A percentile compares a stretch with the other conserved stretches of the same genome.
phyloP scores from a whole-genome alignment of 2,113 vertebrate species.

The Larimichthys polyactis region DNA sequence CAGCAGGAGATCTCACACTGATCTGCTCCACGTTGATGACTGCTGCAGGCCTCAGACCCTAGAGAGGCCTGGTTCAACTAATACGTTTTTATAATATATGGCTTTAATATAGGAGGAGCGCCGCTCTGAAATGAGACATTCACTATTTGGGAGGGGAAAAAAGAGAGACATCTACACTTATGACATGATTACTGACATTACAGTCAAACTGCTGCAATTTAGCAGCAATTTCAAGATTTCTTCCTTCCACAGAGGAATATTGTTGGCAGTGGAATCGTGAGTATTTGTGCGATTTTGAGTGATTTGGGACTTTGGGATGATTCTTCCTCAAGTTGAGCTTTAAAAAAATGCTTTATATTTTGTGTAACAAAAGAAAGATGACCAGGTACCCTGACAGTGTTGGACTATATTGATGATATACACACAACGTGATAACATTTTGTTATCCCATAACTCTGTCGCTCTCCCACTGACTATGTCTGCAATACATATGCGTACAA shows the following conservation, averaged over 20 bases:
- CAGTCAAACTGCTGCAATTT: constrained; percentile 68
- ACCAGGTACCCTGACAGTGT: neutral
- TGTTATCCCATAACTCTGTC: neutral
- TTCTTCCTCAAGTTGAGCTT: constrained; percentile 27
- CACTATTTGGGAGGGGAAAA: constrained; percentile 6
- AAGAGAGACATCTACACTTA: constrained; percentile 8
- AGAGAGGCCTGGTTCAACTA: constrained; percentile 43
- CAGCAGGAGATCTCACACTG: constrained; percentile 76
- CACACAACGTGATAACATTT: neutral
- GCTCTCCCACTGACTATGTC: neutral
- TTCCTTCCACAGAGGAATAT: constrained; percentile 39
- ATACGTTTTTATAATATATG: constrained; percentile 46
- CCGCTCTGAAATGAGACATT: constrained; percentile 40
- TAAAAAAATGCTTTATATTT: constrained; percentile 27
- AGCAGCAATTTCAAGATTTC: constrained; percentile 71
- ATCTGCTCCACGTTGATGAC: constrained; percentile 60
- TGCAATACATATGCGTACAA: no score
- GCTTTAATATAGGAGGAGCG: constrained; percentile 58
- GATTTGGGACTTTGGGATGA: constrained; percentile 29
- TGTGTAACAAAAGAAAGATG: constrained; percentile 15
- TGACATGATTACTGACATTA: constrained; percentile 70
- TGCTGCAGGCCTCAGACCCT: constrained; percentile 59
- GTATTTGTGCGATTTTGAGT: constrained; percentile 29
- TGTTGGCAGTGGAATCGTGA: constrained; percentile 37
- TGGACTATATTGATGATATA: neutral